Evolutionary conservation across 2,888 invertebrate species (phyloP).

Genomic region (Enoplolaimus lenunculus): DNA sequence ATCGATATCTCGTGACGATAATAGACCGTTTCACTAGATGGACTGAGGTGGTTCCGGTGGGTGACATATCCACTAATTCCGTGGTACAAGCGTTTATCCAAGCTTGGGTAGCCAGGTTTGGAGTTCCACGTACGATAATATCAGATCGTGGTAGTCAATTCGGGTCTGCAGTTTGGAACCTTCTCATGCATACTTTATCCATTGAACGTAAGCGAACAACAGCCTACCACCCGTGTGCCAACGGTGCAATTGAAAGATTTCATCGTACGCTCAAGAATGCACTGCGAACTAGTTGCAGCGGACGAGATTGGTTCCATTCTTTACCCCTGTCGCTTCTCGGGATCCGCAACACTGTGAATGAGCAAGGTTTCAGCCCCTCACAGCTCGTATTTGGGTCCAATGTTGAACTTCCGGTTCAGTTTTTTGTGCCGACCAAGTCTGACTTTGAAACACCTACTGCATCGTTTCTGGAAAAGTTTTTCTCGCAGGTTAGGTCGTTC

Average conservation of each 20-base stretch:
- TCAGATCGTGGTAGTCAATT: conserved; percentile 9
- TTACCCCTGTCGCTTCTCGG: conserved; percentile 8
- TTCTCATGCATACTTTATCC: conserved; percentile 2
- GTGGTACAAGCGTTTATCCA: not conserved
- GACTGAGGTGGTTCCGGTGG: conserved; percentile 9
- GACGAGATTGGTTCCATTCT: not conserved
- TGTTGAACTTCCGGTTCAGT: too few species aligned
- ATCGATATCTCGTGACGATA: conserved; percentile 8
- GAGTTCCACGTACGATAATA: conserved; percentile 13
- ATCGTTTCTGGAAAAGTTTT: not conserved
- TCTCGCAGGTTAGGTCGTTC: not conserved
- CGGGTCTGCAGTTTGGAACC: not conserved
- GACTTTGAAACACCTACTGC: not conserved
- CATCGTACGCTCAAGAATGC: conserved; percentile 13
- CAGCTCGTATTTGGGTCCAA: too few species aligned
- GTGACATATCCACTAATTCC: not conserved
- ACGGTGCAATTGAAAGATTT: conserved; percentile 12
- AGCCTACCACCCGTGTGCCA: not conserved
- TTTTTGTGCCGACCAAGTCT: not conserved
- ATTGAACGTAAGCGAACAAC: conserved; percentile 5
- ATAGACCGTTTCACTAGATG: conserved; percentile 14
- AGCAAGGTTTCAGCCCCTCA: conserved; percentile 3
- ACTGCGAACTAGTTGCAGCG: not conserved
- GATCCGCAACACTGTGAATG: conserved; percentile 1
- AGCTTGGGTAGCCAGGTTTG: conserved; percentile 4